phyloP scores from a whole-genome alignment of 2,888 invertebrate genomes.

The Cordilura impudica region DNA sequence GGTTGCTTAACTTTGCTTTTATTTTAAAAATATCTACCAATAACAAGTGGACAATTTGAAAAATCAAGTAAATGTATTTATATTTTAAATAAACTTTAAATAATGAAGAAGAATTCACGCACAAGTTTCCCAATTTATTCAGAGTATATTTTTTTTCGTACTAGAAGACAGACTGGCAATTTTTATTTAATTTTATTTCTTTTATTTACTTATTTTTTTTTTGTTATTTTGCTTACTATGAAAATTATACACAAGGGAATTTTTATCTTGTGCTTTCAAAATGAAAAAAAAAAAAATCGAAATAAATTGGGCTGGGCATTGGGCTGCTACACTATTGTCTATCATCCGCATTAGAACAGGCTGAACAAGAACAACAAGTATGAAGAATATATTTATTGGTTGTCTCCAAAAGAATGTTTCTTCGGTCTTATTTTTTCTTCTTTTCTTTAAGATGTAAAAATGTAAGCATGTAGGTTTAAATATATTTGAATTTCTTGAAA shows the following conservation, averaged over 20 bases:
- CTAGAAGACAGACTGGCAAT: slow-evolving; percentile 55
- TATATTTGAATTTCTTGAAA: slow-evolving; percentile 58
- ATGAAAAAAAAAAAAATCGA: slow-evolving; percentile 6
- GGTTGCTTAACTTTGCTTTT: not conserved
- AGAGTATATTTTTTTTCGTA: slow-evolving; percentile 13
- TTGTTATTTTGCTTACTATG: slow-evolving; percentile 56
- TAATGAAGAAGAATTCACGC: not conserved
- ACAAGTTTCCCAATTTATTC: slow-evolving; percentile 4
- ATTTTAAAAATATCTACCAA: slow-evolving; percentile 24
- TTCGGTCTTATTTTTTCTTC: not conserved
- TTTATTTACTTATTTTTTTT: slow-evolving; percentile 45
- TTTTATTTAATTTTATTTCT: slow-evolving; percentile 67
- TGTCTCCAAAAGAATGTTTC: not conserved
- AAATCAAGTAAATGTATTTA: not conserved
- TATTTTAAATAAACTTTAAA: not conserved
- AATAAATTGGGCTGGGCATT: slow-evolving; percentile 66
- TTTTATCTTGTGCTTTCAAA: slow-evolving; percentile 30
- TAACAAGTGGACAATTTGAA: slow-evolving; percentile 43
- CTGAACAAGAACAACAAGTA: slow-evolving; percentile 35
- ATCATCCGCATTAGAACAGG: not conserved
- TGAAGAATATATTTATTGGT: slow-evolving; percentile 22
- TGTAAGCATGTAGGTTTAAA: slow-evolving; percentile 3
- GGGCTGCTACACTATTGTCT: slow-evolving; percentile 27
- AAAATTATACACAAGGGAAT: slow-evolving; percentile 71
- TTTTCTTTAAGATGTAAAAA: not conserved